Evolutionary conservation across 2,113 vertebrate genomes (phyloP), one percentile per base, ranked within the genome.

Genomic region (Bufo gargarizans): DNA sequence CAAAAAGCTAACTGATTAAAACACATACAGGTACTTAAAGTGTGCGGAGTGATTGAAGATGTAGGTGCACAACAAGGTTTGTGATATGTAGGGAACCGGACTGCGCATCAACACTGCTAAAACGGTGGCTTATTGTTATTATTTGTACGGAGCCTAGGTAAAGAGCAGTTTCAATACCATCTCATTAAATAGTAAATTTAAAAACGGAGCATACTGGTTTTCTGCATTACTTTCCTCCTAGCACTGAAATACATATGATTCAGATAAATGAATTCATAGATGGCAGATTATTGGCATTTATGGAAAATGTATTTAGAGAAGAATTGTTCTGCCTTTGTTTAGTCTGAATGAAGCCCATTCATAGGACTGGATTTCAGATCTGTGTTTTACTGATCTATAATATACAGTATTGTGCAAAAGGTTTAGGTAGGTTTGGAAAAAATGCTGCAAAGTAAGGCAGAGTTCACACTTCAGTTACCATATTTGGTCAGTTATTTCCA

Each of bases 1-100:
- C 91, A 90, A 90, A 93, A 91, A 92, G 78, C 83, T 61, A 77
- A 89, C 91, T 89, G 92, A 93, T 92, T 92, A 93, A 91, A 89
- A 89, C 90, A 77, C 89, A 91, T 91, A 90, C 90, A 88, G 90
- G 90, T 86, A 92, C 91, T 67, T 83, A 90, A 91, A 91, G 90
- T 90, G 85, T 89, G 88, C 82, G 81, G 83, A 83, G 72, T 45
- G 74, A 53, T 49, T 88, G 86, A 84, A 76, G 69, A 88, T 83
- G 61, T 20, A 16, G 33, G 17, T 43, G 53, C 58, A 13, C 17
- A 47, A 33, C 19, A 77, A 3, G 12, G 58, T 14, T 59, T 61
- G 56, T 58, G 12, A 47, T 86, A 2, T 63, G 53, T 53, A 71
- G 14, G 65, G 61, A 58, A 67, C 74, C 33, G 45, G 58, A 22